These are phyloP conservation scores for Stichodactyla helianthus DNA, from an alignment of 64 coral and sea anemone species.

Conservation along the genomic window DNA sequence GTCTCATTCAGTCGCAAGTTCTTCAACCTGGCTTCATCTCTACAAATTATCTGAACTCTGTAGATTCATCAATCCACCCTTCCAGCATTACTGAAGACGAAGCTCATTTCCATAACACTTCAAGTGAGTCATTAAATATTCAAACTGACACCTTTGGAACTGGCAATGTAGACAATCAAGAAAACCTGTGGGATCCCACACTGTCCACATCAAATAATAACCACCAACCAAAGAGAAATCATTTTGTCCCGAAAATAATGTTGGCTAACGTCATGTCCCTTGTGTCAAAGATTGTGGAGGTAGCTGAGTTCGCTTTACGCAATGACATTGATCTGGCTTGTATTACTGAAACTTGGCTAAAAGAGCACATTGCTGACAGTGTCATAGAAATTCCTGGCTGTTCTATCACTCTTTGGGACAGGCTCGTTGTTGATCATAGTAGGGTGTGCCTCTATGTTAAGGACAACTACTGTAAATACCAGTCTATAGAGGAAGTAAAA, in stretches of 20 bases:
- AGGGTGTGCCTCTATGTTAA: slow-evolving; percentile 38
- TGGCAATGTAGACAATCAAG: not conserved
- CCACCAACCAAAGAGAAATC: not conserved
- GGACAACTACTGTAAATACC: slow-evolving; percentile 17
- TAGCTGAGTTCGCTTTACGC: slow-evolving; percentile 24
- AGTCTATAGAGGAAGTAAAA: not conserved
- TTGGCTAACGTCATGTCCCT: slow-evolving; percentile 42
- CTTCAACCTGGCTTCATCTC: not conserved
- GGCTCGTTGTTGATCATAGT: not conserved
- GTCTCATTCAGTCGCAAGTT: slow-evolving; percentile 10
- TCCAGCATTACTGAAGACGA: not conserved
- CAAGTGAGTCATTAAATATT: slow-evolving; percentile 40
- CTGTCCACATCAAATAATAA: not conserved
- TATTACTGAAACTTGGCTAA: slow-evolving; percentile 55
- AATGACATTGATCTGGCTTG: slow-evolving; percentile 27
- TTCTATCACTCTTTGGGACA: slow-evolving; percentile 13
- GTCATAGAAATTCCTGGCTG: slow-evolving; percentile 35
- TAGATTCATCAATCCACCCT: not conserved
- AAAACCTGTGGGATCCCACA: not conserved
- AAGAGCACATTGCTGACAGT: slow-evolving; percentile 14
- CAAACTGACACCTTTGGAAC: slow-evolving; percentile 24
- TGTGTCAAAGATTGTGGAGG: slow-evolving; percentile 29
- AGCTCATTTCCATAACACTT: slow-evolving; percentile 30
- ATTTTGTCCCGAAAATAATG: slow-evolving; percentile 34
- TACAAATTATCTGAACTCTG: not conserved